phyloP scores from a whole-genome alignment of 2,888 invertebrate genomes.

The Gortyna flavago region DNA sequence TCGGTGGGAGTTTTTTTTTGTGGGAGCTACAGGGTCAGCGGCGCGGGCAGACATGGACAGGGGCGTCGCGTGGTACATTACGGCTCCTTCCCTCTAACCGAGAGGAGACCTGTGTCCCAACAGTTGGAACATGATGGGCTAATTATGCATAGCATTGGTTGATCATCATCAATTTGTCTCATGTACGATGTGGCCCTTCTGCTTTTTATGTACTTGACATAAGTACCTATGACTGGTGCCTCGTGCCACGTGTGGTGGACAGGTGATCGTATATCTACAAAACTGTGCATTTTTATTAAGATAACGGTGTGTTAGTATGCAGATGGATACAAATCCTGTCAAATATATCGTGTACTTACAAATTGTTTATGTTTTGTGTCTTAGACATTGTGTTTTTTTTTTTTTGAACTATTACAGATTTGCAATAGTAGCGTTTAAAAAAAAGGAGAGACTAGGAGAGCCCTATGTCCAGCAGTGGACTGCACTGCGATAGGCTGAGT shows the following conservation, averaged over 20 bases:
- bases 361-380: background rate
- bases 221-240: conserved; percentile 24
- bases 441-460: no score
- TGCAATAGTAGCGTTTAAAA: no score
- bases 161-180: background rate
- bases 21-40: no score
- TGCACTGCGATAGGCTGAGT: no score
- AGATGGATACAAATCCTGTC: conserved; percentile 36
- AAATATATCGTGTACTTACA: conserved; percentile 6
- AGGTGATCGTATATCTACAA: conserved; percentile 48
- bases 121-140: no score
- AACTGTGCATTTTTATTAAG: conserved; percentile 50
- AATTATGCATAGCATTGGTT: background rate
- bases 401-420: no score
- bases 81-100: no score
- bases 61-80: no score
- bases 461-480: no score
- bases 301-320: conserved; percentile 37
- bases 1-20: no score
- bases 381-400: background rate
- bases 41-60: no score
- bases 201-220: background rate
- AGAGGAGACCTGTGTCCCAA: no score
- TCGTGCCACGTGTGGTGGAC: conserved; percentile 46
- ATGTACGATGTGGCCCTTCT: conserved; percentile 27